A percentile compares a stretch with the other conserved stretches of the same genome.
Evolutionary conservation across 2,888 invertebrate genomes (phyloP).

Genomic region (Augochlorella aurata): DNA sequence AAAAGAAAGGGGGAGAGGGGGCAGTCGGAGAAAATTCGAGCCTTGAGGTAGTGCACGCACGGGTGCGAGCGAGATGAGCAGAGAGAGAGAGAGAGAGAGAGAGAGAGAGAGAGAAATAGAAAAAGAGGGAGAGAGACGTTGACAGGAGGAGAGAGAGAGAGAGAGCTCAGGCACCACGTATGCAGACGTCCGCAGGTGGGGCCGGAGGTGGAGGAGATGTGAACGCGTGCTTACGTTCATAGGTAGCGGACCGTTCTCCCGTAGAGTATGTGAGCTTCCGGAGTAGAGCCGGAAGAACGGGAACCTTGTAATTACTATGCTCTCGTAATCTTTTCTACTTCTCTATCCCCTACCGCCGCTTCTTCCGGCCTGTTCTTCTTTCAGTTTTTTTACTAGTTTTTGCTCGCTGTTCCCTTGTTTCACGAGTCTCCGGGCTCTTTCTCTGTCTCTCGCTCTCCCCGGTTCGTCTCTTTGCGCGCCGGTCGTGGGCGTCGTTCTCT

Average conservation of each 20-base stretch:
- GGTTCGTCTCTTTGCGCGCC: constrained; percentile 30
- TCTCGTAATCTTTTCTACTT: constrained; percentile 68
- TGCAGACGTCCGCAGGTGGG: constrained; percentile 42
- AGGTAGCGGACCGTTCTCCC: constrained; percentile 38
- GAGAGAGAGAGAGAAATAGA: not conserved
- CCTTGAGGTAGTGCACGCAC: constrained; percentile 68
- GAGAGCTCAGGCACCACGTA: constrained; percentile 28
- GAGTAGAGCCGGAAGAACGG: constrained; percentile 62
- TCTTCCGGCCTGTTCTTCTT: constrained; percentile 51
- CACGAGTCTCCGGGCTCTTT: constrained; percentile 20
- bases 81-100: not conserved
- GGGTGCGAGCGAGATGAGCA: constrained; percentile 1
- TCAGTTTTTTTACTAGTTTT: constrained; percentile 43
- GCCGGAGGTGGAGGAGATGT: constrained; percentile 30
- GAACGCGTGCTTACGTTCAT: constrained; percentile 48
- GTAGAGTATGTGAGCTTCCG: constrained; percentile 59
- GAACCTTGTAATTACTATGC: constrained; percentile 70
- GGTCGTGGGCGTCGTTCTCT: constrained; percentile 3
- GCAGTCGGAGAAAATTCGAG: constrained; percentile 71
- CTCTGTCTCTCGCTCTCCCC: not conserved
- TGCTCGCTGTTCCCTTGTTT: constrained; percentile 35
- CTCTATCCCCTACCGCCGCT: constrained; percentile 19
- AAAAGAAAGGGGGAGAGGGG: constrained; percentile 37
- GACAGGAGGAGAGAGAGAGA: not conserved
- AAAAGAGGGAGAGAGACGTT: constrained; percentile 5